A percentile compares a stretch with the other conserved stretches of the same genome.
Evolutionary conservation across 1,140 invertebrate species (phyloP).

Genomic region (Aporrectodea caliginosa): DNA sequence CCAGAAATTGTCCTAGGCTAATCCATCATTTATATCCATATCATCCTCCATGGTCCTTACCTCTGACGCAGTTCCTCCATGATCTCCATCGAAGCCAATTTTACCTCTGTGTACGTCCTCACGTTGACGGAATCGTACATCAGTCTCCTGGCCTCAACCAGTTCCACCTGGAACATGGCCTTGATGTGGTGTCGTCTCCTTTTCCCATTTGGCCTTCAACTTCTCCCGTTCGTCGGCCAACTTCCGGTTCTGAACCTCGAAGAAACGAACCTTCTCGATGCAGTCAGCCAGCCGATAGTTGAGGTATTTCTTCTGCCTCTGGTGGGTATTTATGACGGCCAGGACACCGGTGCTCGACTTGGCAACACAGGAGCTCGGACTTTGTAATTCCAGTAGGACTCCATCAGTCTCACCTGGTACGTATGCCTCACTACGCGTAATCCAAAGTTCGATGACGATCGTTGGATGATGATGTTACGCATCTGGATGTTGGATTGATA

Average conservation of each 20-base stretch:
- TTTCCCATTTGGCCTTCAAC: slow-evolving; percentile 32
- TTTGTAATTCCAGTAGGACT: neutral
- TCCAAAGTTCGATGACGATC: slow-evolving; percentile 15
- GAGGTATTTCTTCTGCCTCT: slow-evolving; percentile 15
- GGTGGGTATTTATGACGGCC: neutral
- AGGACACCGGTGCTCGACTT: slow-evolving; percentile 6
- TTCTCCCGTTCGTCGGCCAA: slow-evolving; percentile 32
- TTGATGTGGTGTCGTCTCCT: slow-evolving; percentile 33
- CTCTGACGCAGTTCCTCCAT: slow-evolving; percentile 44
- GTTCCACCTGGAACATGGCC: slow-evolving; percentile 35
- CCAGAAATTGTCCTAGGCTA: no score
- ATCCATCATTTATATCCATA: no score
- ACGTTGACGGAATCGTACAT: slow-evolving; percentile 38
- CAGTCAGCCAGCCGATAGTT: slow-evolving; percentile 18
- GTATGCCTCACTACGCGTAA: no score
- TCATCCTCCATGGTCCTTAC: no score
- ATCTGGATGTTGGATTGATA: slow-evolving; percentile 36
- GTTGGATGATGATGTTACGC: slow-evolving; percentile 33
- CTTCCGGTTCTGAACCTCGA: slow-evolving; percentile 34
- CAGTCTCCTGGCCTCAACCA: slow-evolving; percentile 39
- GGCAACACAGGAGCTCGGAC: neutral
- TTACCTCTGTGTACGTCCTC: slow-evolving; percentile 32
- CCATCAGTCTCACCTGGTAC: neutral
- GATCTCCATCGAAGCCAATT: slow-evolving; percentile 34
- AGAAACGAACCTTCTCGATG: slow-evolving; percentile 30